Base-by-base conservation (phyloP, 2,797 vertebrate species). In the Enteromius anoplus region DNA sequence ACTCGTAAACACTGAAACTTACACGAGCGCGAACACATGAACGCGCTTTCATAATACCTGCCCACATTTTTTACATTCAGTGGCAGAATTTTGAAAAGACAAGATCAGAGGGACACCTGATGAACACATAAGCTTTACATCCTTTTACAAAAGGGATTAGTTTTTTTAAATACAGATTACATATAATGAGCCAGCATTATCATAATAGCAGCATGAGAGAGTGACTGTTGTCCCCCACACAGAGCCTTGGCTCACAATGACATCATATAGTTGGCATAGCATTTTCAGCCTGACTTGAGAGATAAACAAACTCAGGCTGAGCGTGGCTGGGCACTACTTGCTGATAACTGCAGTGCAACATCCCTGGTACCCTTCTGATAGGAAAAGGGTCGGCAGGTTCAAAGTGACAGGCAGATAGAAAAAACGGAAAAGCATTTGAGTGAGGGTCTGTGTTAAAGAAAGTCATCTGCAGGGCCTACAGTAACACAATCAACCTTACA, bases 401-500 rank as follows among this genome's bases (percentile, higher is more conserved):
- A 37, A 49, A 11, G 3, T 45, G 64, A 47, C 5, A 40, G 51
- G 51, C 12, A 32, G 21, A 58, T 17, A 29, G 40, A 64, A 47
- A 68, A 29, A 37, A 37, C 37, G 10, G 4, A 19, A 68, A 82
- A 53, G 66, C 26, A 66, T 73, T 34, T 47, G n/a, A 82, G 34
- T 3, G 37, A 62, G 9, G 29, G n/a, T 69, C 26, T 45, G 29
- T 49, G 72, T 37, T 17, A 1, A 64, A 62, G 32, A 45, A 29
- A 60, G 65, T 8, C 40, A 69, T 78, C 23, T 64, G n/a, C 45
- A 17, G 73, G 71, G 80, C 45, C 37, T 17, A 12, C 17, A 55
- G 37, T 26, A 85, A 90, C 85, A 90, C 88, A 88, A 85, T 91
- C 88, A 86, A 84, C 83, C 81, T 64, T 49, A 88, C 87, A 88